A percentile compares a stretch with the other conserved stretches of the same genome.
Evolutionary conservation across 2,113 vertebrate genomes (phyloP).

Genomic region (Gymnobelideus leadbeateri): DNA sequence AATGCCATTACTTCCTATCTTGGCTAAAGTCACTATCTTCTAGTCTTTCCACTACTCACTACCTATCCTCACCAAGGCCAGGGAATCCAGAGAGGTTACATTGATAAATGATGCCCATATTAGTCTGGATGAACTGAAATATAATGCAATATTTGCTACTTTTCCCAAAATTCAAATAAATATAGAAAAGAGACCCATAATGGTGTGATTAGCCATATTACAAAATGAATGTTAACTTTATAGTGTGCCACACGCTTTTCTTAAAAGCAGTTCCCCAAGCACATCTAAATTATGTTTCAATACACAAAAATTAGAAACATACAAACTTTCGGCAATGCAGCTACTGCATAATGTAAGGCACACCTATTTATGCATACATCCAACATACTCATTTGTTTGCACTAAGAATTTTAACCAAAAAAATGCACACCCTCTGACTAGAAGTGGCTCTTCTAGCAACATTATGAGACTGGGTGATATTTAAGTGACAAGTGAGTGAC

Average conservation of each 20-base stretch:
- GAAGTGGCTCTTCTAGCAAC: neutral
- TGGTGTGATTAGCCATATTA: neutral
- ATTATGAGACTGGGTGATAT: neutral
- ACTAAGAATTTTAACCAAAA: neutral
- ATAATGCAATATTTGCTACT: neutral
- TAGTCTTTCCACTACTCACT: neutral
- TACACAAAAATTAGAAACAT: conserved; percentile 1
- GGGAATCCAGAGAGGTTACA: neutral
- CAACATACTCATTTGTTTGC: neutral
- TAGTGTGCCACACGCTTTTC: neutral
- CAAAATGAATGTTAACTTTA: neutral
- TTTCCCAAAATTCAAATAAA: neutral
- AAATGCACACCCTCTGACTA: neutral
- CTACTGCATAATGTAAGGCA: neutral
- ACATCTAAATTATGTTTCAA: neutral
- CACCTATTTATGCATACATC: neutral
- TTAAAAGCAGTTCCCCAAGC: neutral
- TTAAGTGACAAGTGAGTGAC: neutral
- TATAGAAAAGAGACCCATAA: neutral
- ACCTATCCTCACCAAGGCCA: neutral
- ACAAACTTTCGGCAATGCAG: neutral
- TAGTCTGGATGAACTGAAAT: neutral
- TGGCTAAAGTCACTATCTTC: neutral
- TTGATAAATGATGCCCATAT: neutral
- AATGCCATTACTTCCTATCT: neutral